phyloP scores from a whole-genome alignment of 2,888 invertebrate genomes.

The Drosophila buzzatii region DNA sequence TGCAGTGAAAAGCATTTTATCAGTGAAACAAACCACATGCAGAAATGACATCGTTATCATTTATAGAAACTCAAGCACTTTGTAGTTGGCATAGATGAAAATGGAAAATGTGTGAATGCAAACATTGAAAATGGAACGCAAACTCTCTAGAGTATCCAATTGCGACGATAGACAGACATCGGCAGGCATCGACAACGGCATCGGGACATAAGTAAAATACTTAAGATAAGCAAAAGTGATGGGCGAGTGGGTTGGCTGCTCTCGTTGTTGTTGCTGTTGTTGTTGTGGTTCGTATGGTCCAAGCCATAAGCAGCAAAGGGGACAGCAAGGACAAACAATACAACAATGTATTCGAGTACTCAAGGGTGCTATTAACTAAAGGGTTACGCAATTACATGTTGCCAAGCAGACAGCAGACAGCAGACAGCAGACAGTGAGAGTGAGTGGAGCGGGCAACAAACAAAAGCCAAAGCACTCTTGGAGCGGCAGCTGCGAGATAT shows the following conservation, averaged over 20 bases:
- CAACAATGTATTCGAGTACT: constrained; percentile 66
- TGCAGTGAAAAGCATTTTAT: constrained; percentile 26
- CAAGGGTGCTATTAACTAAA: constrained; percentile 80
- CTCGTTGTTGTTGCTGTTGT: constrained; percentile 3
- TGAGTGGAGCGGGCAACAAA: constrained; percentile 23
- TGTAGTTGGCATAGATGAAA: constrained; percentile 36
- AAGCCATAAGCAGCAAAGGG: constrained; percentile 51
- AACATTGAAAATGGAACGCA: constrained; percentile 56
- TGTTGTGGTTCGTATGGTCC: constrained; percentile 39
- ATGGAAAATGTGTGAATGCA: constrained; percentile 66
- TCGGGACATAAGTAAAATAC: constrained; percentile 75
- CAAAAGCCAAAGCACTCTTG: constrained; percentile 62
- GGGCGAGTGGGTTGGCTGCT: constrained; percentile 52
- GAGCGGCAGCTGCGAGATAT: constrained; percentile 56
- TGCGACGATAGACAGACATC: constrained; percentile 28
- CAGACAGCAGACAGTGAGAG: neutral
- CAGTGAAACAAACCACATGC: constrained; percentile 14
- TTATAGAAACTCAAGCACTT: constrained; percentile 43
- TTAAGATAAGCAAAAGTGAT: constrained; percentile 79
- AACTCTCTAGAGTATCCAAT: constrained; percentile 50
- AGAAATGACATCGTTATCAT: constrained; percentile 49
- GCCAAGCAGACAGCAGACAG: constrained; percentile 16
- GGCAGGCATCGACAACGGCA: constrained; percentile 42
- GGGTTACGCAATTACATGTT: constrained; percentile 80
- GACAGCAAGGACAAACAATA: constrained; percentile 38